Percentiles rank a stretch among this genome's conserved stretches.
These are phyloP conservation scores for Acholoe squamosa DNA, from an alignment of 2,888 invertebrate species.

Conservation along the genomic window DNA sequence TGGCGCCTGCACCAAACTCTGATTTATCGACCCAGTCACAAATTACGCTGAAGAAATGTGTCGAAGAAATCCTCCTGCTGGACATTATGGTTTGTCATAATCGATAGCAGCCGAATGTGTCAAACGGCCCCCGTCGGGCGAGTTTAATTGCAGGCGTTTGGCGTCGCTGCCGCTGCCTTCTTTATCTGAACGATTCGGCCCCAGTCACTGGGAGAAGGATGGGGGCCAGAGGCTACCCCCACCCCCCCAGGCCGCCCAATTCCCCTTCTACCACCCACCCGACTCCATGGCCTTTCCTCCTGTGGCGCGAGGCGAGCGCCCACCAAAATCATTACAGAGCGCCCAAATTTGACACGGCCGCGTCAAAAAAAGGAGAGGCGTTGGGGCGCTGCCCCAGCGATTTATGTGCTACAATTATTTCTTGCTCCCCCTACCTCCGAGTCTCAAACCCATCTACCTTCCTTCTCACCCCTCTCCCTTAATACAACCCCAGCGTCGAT, in stretches of 20 bases:
- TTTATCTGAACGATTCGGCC: constrained; percentile 52
- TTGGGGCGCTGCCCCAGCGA: background rate
- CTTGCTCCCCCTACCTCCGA: background rate
- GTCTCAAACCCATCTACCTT: background rate
- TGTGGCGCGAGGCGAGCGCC: background rate
- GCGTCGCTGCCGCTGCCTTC: constrained; percentile 33
- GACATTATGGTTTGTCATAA: constrained; percentile 59
- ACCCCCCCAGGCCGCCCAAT: background rate
- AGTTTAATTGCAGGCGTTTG: constrained; percentile 41
- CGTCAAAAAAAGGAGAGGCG: constrained; percentile 48
- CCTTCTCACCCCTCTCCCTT: background rate
- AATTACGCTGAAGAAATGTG: constrained; percentile 59
- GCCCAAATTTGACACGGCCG: constrained; percentile 52
- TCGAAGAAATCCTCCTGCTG: constrained; percentile 60
- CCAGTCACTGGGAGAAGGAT: background rate
- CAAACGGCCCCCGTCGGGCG: constrained; percentile 39
- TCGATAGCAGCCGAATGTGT: constrained; percentile 57
- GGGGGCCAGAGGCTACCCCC: constrained; percentile 19
- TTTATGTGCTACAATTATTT: constrained; percentile 54
- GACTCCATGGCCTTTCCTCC: background rate
- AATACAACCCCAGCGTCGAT: background rate
- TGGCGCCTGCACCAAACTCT: constrained; percentile 32
- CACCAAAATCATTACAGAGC: constrained; percentile 34
- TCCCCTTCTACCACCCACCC: constrained; percentile 5
- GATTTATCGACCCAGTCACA: constrained; percentile 55